Conservation (phyloP, 2,888 invertebrate genomes). For the Acleris holmiana region DNA sequence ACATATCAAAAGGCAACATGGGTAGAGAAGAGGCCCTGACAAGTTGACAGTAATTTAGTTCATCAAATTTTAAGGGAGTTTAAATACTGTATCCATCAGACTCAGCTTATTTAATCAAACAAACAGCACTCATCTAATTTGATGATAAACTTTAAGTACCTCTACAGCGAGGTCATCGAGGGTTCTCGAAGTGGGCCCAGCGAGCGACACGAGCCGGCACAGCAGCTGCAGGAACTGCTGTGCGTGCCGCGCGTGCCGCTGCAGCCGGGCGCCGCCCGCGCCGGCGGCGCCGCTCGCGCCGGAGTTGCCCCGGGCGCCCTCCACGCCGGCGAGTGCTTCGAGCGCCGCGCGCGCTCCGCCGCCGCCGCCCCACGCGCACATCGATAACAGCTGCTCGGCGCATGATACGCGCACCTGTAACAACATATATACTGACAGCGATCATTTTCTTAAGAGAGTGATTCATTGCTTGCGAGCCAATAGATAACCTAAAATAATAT, state of each 20-base stretch:
- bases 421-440: background rate
- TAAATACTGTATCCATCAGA: too few species aligned
- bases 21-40: too few species aligned
- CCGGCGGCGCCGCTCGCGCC: conserved; percentile 82
- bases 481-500: too few species aligned
- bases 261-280: conserved; percentile 52
- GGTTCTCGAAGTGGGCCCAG: conserved; percentile 88
- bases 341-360: conserved; percentile 71
- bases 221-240: conserved; percentile 91
- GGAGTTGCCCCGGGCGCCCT: conserved; percentile 89
- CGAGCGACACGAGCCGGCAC: conserved; percentile 88
- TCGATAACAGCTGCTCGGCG: conserved; percentile 92
- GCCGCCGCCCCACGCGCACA: conserved; percentile 91
- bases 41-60: too few species aligned
- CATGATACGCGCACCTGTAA: conserved; percentile 88
- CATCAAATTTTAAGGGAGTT: too few species aligned
- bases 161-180: conserved; percentile 79
- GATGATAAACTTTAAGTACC: conserved; percentile 51
- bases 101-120: too few species aligned
- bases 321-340: conserved; percentile 64
- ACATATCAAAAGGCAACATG: too few species aligned
- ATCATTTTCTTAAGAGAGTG: too few species aligned
- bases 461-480: too few species aligned
- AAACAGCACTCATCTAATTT: too few species aligned
- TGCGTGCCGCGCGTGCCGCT: conserved; percentile 88